Conservation (phyloP, 2,888 invertebrate genomes). For the Andricus curvator region DNA sequence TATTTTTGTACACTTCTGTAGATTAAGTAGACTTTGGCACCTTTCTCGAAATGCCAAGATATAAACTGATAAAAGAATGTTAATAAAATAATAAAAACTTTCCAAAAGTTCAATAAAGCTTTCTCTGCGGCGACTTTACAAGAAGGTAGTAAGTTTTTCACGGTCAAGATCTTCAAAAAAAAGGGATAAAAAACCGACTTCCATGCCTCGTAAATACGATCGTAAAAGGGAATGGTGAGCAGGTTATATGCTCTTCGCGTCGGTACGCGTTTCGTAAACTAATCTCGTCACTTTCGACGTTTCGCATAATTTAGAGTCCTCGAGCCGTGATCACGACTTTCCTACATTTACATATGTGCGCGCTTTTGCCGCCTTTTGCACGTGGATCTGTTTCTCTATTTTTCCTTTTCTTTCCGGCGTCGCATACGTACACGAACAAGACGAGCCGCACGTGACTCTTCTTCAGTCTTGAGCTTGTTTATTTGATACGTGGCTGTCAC, state of each 20-base stretch:
- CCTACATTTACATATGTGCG: slow-evolving; percentile 49
- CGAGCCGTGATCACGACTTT: slow-evolving; percentile 43
- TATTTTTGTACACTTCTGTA: too few species aligned
- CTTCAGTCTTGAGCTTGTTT: slow-evolving; percentile 9
- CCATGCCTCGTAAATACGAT: slow-evolving; percentile 4
- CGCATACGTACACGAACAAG: slow-evolving; percentile 43
- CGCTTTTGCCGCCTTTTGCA: slow-evolving; percentile 43
- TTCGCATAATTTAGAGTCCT: slow-evolving; percentile 52
- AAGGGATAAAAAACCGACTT: slow-evolving; percentile 2
- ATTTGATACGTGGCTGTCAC: slow-evolving; percentile 21
- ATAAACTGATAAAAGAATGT: background rate
- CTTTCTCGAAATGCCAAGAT: background rate
- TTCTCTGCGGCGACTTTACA: slow-evolving; percentile 31
- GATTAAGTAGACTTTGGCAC: too few species aligned
- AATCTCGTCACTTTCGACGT: slow-evolving; percentile 55
- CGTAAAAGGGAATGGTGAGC: slow-evolving; percentile 8
- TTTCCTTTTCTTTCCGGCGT: slow-evolving; percentile 44
- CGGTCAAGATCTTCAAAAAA: slow-evolving; percentile 1
- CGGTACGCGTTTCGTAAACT: slow-evolving; percentile 50
- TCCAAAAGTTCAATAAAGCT: slow-evolving; percentile 8
- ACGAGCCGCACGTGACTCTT: slow-evolving; percentile 50
- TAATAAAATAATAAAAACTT: slow-evolving; percentile 36
- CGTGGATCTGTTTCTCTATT: slow-evolving; percentile 43
- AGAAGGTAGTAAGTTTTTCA: slow-evolving; percentile 22
- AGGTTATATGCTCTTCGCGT: background rate